Base-by-base conservation (phyloP, 1,140 invertebrate genomes). In the Meloidogyne exigua region DNA sequence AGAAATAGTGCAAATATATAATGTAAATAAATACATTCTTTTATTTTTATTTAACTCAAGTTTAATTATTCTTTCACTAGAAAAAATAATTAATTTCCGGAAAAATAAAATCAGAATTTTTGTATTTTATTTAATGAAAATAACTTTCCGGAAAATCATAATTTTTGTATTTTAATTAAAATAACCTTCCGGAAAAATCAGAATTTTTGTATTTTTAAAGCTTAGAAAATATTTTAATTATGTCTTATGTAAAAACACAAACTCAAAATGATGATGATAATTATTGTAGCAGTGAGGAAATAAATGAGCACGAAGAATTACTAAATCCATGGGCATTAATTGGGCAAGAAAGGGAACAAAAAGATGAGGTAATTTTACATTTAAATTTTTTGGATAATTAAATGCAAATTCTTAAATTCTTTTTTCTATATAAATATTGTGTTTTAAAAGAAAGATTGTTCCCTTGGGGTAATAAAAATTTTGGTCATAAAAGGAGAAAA, bases 251-350 rank as follows among this genome's bases (percentile, higher is more conserved):
- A 57, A 57, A 57, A 57, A n/a, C 49, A 57, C 49, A 23, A 57
- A n/a, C 49, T n/a, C 49, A 23, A 73, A 49, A 11, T 44, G 49
- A n/a, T 5, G 7, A 57, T 1, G 49, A 57, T 7, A n/a, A 57
- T 4, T 57, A 57, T 57, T n/a, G 49, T 9, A 57, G 49, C 18
- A 57, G 1, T 57, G 49, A 57, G 7, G n/a, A n/a, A 10, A 65
- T 65, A 68, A 4, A 71, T 66, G 66, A 71, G 23, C 2, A 57
- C 10, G 49, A 57, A 57, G 49, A 57, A 57, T 57, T 57, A n/a
- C n/a, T 57, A n/a, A n/a, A 57, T 57, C 49, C 49, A 9, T 57
- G 49, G 49, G 49, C 18, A n/a, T 57, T 57, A 57, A 57, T 57
- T 57, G 49, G 49, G 49, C 49, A n/a, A 57, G 49, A 57, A 57